Evolutionary conservation across 2,797 vertebrate species (phyloP), one percentile per base, ranked within the genome.

Genomic region (Aulostomus chinensis): DNA sequence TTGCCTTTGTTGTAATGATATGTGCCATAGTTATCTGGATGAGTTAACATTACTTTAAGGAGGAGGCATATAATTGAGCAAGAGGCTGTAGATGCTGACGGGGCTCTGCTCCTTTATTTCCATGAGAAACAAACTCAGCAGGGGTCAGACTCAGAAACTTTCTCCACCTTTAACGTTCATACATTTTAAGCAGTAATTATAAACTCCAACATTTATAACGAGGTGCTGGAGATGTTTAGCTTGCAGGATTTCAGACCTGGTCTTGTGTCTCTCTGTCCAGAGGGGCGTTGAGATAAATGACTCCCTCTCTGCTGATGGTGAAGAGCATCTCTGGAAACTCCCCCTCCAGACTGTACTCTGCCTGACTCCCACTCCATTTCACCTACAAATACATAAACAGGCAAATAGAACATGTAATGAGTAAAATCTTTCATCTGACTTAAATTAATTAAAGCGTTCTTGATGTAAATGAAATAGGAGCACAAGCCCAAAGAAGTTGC

Each of bases 221-320:
- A 31, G 18, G 31, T 37, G 13, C 24, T 45, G 53, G 20, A 36
- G 26, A 31, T 63, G 51, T 77, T 73, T 17, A 28, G 16, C 24
- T 62, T 60, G 36, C 21, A 40, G 25, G 41, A 18, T 32, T 25
- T 49, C 82, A 76, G 68, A 92, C 87, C 91, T 94, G 90, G 77
- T 91, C 90, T 60, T 92, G 92, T 11, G 81, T 88, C 84, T 94
- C 90, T 79, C 91, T 81, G 84, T 95, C 92, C 70, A 93, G 67
- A 7, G 91, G 89, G 4, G 73, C 61, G 4, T 89, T 94, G 39
- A 92, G 60, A 2, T 84, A 92, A 85, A 93, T 87, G 17, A 90
- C 89, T 61, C 92, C 87, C 20, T 86, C 80, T 58, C 86, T 66
- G 55, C 90, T 90, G 69, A 92, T 64, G 46, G 67, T 87, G 57